phyloP scores from a whole-genome alignment of 2,797 vertebrate species.

The Molothrus aeneus region DNA sequence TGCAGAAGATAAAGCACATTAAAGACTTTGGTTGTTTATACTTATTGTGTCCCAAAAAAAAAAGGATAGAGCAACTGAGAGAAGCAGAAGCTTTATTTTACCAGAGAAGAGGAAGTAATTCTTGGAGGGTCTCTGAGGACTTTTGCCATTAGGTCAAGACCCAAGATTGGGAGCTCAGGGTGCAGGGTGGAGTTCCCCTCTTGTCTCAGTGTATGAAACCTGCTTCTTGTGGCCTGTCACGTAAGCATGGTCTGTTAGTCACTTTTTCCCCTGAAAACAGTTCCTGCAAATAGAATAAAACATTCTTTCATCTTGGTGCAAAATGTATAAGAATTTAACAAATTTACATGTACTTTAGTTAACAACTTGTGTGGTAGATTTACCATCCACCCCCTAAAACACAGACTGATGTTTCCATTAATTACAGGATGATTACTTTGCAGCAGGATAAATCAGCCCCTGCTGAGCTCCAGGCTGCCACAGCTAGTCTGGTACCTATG shows the following conservation, averaged over 20 bases:
- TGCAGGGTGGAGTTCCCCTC: not conserved
- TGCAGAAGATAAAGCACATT: not conserved
- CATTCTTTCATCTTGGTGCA: not conserved
- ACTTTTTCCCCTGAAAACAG: fast-evolving
- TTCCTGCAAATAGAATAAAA: not conserved
- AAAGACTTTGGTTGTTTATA: not conserved
- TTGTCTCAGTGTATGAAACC: not conserved
- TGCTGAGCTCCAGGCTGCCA: constrained; percentile 23
- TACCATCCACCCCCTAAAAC: not conserved
- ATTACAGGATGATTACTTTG: constrained; percentile 17
- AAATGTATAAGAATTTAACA: not conserved
- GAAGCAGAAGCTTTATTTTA: constrained; percentile 13
- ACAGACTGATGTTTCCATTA: constrained; percentile 5
- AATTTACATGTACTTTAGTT: not conserved
- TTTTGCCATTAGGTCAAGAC: not conserved
- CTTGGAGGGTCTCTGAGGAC: not conserved
- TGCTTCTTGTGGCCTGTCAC: not conserved
- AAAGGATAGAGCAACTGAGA: not conserved
- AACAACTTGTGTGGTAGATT: not conserved
- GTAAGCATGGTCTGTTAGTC: not conserved
- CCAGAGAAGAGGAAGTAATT: constrained; percentile 12
- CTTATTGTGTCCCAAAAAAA: not conserved
- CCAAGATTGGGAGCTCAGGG: not conserved
- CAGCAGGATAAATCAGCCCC: not conserved
- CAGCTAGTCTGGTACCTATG: not conserved